These are phyloP conservation scores for Stictonetta naevosa DNA, from an alignment of 2,113 vertebrate genomes.

Conservation along the genomic window DNA sequence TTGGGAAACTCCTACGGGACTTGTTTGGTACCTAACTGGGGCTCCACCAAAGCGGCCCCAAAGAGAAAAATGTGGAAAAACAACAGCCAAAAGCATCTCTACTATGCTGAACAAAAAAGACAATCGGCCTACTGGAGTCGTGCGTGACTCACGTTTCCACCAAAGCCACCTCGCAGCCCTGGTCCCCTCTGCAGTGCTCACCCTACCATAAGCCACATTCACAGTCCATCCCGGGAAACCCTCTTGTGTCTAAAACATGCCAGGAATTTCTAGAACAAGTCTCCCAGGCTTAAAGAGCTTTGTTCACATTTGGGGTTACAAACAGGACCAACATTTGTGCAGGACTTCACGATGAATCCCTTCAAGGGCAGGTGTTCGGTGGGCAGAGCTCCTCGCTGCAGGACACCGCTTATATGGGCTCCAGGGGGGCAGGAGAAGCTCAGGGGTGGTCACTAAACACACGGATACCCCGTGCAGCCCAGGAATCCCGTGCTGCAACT, in stretches of 20 bases:
- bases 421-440: background rate
- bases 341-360: background rate
- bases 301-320: background rate
- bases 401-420: background rate
- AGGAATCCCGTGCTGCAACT: background rate
- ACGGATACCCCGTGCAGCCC: accelerated
- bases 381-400: background rate
- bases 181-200: background rate
- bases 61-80: background rate
- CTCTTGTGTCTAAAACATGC: background rate
- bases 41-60: background rate
- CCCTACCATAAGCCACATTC: background rate
- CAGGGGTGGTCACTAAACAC: background rate
- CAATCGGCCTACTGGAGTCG: too few relatives aligned
- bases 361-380: accelerated
- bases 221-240: too few relatives aligned
- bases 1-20: background rate
- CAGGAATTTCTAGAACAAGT: slow-evolving; percentile 12
- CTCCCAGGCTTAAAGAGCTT: background rate
- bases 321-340: accelerated
- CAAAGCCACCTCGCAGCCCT: background rate
- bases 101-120: background rate
- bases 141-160: accelerated
- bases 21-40: background rate
- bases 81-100: background rate